A percentile compares a stretch with the other conserved stretches of the same genome.
Evolutionary conservation across 2,888 invertebrate genomes (phyloP).

Genomic region (Cistogaster globosa): DNA sequence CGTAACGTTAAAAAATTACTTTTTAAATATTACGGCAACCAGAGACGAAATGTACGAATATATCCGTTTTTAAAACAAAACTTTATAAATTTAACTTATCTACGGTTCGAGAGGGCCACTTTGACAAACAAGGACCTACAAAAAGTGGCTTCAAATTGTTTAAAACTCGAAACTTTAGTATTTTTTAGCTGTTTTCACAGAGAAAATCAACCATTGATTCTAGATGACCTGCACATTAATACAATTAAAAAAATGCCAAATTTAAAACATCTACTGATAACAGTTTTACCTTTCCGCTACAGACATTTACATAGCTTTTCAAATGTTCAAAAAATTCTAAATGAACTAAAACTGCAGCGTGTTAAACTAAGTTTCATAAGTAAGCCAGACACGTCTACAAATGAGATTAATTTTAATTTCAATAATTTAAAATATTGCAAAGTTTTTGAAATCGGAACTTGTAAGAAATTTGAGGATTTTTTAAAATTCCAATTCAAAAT

Average conservation of each 20-base stretch:
- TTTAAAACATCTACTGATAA: not conserved
- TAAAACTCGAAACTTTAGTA: not conserved
- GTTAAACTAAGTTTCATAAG: not conserved
- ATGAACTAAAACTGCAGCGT: not conserved
- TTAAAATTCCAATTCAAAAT: not conserved
- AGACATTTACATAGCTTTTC: not conserved
- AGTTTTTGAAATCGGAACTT: conserved; percentile 3
- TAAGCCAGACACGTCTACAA: not conserved
- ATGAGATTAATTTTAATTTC: not conserved
- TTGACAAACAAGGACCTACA: not conserved
- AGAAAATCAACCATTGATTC: not conserved
- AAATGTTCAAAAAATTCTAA: not conserved
- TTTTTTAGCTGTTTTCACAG: not conserved
- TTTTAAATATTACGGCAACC: not conserved
- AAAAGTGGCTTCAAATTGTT: not conserved
- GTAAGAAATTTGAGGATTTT: not conserved
- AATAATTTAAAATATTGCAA: not conserved
- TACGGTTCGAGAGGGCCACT: not conserved
- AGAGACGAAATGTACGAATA: not conserved
- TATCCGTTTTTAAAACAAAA: not conserved
- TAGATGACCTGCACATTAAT: not conserved
- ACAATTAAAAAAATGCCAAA: not conserved
- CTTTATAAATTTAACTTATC: not conserved
- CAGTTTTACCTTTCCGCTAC: not conserved
- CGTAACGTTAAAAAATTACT: not conserved